Evolutionary conservation across 2,113 vertebrate genomes (phyloP), one percentile per base, ranked within the genome.

Genomic region (Macaca nemestrina): DNA sequence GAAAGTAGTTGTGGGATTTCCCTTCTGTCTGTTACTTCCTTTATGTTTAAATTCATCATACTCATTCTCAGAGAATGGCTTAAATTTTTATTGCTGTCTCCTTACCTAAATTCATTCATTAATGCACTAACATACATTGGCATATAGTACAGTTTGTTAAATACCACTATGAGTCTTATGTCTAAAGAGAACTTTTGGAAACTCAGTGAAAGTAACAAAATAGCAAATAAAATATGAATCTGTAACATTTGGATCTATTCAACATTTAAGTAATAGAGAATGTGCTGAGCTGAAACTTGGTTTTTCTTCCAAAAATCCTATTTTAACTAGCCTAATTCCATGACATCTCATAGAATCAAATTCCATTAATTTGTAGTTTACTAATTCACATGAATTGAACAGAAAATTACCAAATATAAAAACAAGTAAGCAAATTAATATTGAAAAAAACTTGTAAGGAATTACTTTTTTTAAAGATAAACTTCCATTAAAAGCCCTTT

Each of bases 41-140:
- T 72, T 97, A 79, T 92, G 73, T 1, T 43, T 20, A 94, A 55
- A 32, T 88, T 97, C 82, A 30, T 93, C 81, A 38, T 81, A 72
- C 14, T 95, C 48, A 83, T 55, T 95, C 32, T 97, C 91, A 50
- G 18, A 80, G 23, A 88, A 52, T 93, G 35, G 35, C 79, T 93
- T 81, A 55, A 92, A 50, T 92, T 87, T 27, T 93, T 93, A 57
- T 72, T 89, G 20, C 43, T 73, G 6, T 81, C 32, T 95, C 38
- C 38, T 82, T 88, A 70, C 16, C 38, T 78, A 79, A 93, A 88
- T 94, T 81, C 30, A 78, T 81, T 93, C 40, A 55, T 94, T 92
- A 78, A 88, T 68, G 88, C 81, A 55, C 91, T 88, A 64, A 79
- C 11, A 13, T 80, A 64, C 17, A n/a, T 59, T 97, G 38, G 1